These are phyloP conservation scores for Pyrocoelia pectoralis DNA, from an alignment of 2,888 invertebrate species.

Conservation along the genomic window DNA sequence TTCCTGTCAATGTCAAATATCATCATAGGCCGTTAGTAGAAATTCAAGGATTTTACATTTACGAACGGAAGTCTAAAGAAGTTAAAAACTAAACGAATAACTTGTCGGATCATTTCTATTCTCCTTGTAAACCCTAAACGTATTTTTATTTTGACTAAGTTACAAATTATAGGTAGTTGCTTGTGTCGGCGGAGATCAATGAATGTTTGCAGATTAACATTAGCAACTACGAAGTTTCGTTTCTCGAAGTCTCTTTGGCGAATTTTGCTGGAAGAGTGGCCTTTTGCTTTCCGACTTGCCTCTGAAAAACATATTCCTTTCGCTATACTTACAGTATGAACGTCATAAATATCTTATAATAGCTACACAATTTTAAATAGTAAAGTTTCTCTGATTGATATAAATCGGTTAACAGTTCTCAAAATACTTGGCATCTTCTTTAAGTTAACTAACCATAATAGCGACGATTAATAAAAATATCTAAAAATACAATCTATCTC, in stretches of 20 bases:
- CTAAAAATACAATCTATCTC: slow-evolving; percentile 15
- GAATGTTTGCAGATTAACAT: slow-evolving; percentile 1
- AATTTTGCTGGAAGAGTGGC: no score
- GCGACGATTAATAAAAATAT: slow-evolving; percentile 10
- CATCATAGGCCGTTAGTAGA: slow-evolving; percentile 35
- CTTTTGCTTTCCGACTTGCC: no score
- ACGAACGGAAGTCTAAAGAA: slow-evolving; percentile 30
- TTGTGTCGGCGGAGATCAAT: slow-evolving; percentile 24
- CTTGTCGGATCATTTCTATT: slow-evolving; percentile 22
- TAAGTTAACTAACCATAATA: slow-evolving; percentile 12
- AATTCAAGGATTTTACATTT: slow-evolving; percentile 25
- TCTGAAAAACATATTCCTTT: no score
- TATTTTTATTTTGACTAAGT: slow-evolving; percentile 25
- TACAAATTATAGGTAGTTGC: slow-evolving; percentile 24
- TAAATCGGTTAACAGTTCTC: slow-evolving; percentile 10
- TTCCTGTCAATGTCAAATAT: slow-evolving; percentile 40
- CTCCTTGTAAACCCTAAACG: slow-evolving; percentile 8
- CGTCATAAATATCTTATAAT: slow-evolving; percentile 8
- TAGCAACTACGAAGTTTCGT: neutral
- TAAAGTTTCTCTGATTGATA: slow-evolving; percentile 9
- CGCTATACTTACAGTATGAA: neutral
- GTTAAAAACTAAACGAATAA: slow-evolving; percentile 29
- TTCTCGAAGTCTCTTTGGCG: no score
- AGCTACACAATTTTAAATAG: slow-evolving; percentile 2
- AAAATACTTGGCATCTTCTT: slow-evolving; percentile 7